These are phyloP conservation scores for Papilio aristodemus DNA, from an alignment of 1,140 invertebrate genomes.

Conservation along the genomic window DNA sequence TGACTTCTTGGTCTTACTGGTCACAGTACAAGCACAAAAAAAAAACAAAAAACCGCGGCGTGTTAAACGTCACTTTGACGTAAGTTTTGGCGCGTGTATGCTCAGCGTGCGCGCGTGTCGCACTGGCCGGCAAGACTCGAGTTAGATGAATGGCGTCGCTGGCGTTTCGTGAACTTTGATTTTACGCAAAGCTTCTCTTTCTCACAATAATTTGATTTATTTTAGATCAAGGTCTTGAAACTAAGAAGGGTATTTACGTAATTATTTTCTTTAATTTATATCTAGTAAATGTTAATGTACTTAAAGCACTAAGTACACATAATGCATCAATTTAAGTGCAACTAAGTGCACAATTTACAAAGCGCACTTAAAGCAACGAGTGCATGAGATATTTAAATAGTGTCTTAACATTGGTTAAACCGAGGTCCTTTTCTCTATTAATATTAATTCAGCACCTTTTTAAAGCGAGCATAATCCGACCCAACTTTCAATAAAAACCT, in stretches of 20 bases:
- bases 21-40: not conserved
- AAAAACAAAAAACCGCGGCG: not conserved
- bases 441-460: too few relatives aligned
- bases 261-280: too few relatives aligned
- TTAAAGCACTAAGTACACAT: too few relatives aligned
- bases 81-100: slow-evolving; percentile 10
- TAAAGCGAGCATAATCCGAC: too few relatives aligned
- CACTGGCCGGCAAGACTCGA: not conserved
- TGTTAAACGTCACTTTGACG: not conserved
- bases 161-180: slow-evolving; percentile 9
- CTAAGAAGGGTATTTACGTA: not conserved
- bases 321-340: too few relatives aligned
- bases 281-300: too few relatives aligned
- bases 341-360: too few relatives aligned
- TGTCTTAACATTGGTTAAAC: too few relatives aligned
- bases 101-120: not conserved
- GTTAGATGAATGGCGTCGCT: slow-evolving; percentile 12
- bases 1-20: not conserved
- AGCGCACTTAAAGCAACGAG: too few relatives aligned
- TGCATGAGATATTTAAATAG: too few relatives aligned
- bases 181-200: slow-evolving; percentile 9
- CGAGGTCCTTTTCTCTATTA: too few relatives aligned
- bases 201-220: not conserved
- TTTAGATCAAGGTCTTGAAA: slow-evolving; percentile 5
- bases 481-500: too few relatives aligned